phyloP scores from a whole-genome alignment of 2,113 vertebrate species.

The Cinclus mexicanus region DNA sequence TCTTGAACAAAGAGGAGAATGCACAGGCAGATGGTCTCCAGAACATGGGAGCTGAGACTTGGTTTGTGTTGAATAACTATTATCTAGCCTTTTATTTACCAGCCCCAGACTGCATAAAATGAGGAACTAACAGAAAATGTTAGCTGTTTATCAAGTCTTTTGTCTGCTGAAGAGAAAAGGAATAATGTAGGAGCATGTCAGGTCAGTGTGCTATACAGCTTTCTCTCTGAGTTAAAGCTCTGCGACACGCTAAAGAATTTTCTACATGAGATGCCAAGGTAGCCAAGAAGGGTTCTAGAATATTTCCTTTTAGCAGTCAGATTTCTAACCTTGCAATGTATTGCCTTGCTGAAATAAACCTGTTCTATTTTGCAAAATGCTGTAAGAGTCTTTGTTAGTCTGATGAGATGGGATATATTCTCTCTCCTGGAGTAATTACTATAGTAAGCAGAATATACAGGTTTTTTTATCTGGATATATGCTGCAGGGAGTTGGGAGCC shows the following conservation, averaged over 20 bases:
- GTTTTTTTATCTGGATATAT: neutral
- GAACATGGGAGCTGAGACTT: neutral
- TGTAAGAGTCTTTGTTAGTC: neutral
- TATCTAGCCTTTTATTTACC: neutral
- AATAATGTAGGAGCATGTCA: neutral
- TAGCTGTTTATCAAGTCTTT: neutral
- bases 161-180: neutral
- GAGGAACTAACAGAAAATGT: neutral
- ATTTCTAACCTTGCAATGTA: neutral
- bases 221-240: neutral
- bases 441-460: neutral
- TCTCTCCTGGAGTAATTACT: neutral
- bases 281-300: neutral
- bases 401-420: neutral
- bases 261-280: neutral
- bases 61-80: neutral
- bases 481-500: neutral
- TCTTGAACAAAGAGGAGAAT: neutral
- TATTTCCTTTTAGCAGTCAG: neutral
- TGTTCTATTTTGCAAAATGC: neutral
- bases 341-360: neutral
- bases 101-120: neutral
- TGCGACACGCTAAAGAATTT: neutral
- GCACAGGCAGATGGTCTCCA: neutral
- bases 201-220: neutral